Evolutionary conservation across 2,888 invertebrate genomes (phyloP).

Genomic region (Cosmopolites sordidus): DNA sequence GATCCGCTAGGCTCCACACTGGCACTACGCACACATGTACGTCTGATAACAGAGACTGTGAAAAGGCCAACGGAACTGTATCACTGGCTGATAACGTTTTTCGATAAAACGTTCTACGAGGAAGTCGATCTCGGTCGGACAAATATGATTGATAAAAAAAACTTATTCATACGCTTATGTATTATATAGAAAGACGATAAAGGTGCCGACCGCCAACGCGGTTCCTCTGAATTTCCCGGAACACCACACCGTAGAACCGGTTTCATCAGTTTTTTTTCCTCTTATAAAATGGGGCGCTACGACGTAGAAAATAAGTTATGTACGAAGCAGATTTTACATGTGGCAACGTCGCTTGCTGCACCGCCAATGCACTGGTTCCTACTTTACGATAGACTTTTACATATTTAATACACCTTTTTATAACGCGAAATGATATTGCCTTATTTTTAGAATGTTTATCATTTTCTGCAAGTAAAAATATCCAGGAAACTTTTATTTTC

Average conservation of each 20-base stretch:
- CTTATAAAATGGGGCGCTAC: background rate
- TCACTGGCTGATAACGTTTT: slow-evolving; percentile 9
- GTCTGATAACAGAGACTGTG: slow-evolving; percentile 21
- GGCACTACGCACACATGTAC: slow-evolving; percentile 16
- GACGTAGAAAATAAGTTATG: background rate
- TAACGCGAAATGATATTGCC: too few relatives aligned
- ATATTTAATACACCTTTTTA: too few relatives aligned
- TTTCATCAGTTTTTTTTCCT: slow-evolving; percentile 1
- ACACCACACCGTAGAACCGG: slow-evolving; percentile 1
- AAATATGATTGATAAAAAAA: slow-evolving; percentile 10
- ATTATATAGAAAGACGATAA: background rate
- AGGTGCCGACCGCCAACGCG: background rate
- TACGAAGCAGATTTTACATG: background rate
- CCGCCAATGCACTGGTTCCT: too few relatives aligned
- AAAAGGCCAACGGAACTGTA: slow-evolving; percentile 20
- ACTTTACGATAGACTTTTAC: too few relatives aligned
- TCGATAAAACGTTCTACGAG: slow-evolving; percentile 12
- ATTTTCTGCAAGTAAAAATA: too few relatives aligned
- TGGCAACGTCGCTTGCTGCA: background rate
- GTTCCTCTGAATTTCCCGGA: slow-evolving; percentile 4
- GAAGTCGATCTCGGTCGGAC: slow-evolving; percentile 8
- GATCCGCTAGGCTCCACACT: slow-evolving; percentile 22
- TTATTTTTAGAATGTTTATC: too few relatives aligned
- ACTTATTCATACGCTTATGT: background rate
- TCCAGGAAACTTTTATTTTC: too few relatives aligned